These are phyloP conservation scores for Prochilodus magdalenae DNA, from an alignment of 2,113 vertebrate species.

Conservation along the genomic window DNA sequence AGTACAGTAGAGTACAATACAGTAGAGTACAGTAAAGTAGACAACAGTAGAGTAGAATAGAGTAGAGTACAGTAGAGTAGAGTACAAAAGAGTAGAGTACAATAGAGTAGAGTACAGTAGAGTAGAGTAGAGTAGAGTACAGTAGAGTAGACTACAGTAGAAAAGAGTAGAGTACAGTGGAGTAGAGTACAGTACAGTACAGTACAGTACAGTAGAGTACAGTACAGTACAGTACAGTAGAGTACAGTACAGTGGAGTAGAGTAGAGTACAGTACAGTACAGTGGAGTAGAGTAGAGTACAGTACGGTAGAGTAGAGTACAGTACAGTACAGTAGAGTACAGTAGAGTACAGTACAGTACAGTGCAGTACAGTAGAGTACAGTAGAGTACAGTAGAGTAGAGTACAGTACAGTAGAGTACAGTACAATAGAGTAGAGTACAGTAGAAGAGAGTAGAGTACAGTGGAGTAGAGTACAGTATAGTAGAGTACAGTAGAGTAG, in stretches of 20 bases:
- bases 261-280: background rate
- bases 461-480: too few species aligned
- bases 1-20: too few species aligned
- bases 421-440: too few species aligned
- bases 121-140: background rate
- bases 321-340: background rate
- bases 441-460: too few species aligned
- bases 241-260: background rate
- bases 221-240: background rate
- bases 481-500: background rate
- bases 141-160: background rate
- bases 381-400: background rate
- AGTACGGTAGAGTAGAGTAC: background rate
- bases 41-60: background rate
- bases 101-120: background rate
- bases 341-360: background rate
- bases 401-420: too few species aligned
- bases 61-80: too few species aligned
- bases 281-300: background rate
- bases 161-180: background rate
- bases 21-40: too few species aligned
- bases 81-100: background rate
- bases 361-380: background rate
- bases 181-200: background rate
- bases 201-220: background rate